Conservation (phyloP, 35 echinoderm and acorn worm species). For the Antedon bifida region DNA sequence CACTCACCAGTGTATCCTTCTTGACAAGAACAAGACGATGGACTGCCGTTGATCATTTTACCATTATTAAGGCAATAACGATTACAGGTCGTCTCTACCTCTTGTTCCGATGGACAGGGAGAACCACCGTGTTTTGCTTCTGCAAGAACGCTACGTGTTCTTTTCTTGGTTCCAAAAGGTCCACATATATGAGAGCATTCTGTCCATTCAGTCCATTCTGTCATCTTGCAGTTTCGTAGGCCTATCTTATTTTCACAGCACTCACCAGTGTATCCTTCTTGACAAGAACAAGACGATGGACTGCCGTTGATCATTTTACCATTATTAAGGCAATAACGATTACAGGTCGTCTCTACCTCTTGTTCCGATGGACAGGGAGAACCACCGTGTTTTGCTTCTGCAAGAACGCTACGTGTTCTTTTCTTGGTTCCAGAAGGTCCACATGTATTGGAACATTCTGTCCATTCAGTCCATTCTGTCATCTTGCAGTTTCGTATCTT, state of each 20-base stretch:
- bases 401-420: too few relatives aligned
- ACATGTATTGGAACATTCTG: too few relatives aligned
- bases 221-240: not conserved
- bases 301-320: not conserved
- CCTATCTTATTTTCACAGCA: not conserved
- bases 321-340: not conserved
- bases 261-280: not conserved
- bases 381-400: too few relatives aligned
- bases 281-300: not conserved
- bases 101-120: not conserved
- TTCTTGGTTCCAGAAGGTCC: too few relatives aligned
- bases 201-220: not conserved
- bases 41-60: not conserved
- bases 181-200: not conserved
- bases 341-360: not conserved
- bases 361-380: too few relatives aligned
- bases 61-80: not conserved
- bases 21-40: not conserved
- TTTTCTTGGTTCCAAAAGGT: not conserved
- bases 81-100: not conserved
- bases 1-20: not conserved
- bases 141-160: not conserved
- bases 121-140: not conserved
- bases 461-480: too few relatives aligned
- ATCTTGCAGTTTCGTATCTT: not conserved